These are phyloP conservation scores for Halcyon badia DNA, from an alignment of 2,797 vertebrate species.

Conservation along the genomic window DNA sequence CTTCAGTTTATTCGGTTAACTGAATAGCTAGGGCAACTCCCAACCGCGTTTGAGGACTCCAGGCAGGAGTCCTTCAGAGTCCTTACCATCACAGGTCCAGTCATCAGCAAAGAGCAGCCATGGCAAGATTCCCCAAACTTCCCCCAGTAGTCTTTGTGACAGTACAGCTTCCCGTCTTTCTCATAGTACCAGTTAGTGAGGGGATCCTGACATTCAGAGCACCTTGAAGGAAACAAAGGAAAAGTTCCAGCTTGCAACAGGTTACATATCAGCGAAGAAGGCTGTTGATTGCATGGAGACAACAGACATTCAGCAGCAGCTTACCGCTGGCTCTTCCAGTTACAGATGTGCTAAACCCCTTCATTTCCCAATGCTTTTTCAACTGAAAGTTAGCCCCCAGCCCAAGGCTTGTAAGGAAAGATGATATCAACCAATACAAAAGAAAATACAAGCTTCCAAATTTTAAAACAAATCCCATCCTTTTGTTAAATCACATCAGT, in stretches of 20 bases:
- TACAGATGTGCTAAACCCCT: not conserved
- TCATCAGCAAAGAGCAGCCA: conserved; percentile 95
- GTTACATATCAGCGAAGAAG: not conserved
- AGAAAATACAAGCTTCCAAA: not conserved
- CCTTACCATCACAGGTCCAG: conserved; percentile 95
- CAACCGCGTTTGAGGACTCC: not conserved
- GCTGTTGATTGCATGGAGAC: not conserved
- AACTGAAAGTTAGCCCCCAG: not conserved
- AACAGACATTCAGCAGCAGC: not conserved
- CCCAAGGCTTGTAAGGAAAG: not conserved
- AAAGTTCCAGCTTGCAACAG: not conserved
- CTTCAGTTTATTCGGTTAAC: not conserved
- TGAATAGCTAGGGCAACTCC: not conserved
- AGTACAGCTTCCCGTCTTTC: conserved; percentile 93
- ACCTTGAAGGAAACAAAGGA: conserved; percentile 79
- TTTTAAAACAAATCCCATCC: not conserved
- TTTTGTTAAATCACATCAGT: not conserved
- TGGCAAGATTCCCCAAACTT: conserved; percentile 96
- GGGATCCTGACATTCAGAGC: conserved; percentile 92
- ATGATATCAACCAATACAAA: not conserved
- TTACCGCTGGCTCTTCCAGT: not conserved
- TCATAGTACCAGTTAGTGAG: conserved; percentile 98
- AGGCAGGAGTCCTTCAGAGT: not conserved
- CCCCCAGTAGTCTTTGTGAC: conserved; percentile 94
- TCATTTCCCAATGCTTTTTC: not conserved